Evolutionary conservation across 2,888 invertebrate species (phyloP), one percentile per base, ranked within the genome.

Genomic region (Aethes cnicana): DNA sequence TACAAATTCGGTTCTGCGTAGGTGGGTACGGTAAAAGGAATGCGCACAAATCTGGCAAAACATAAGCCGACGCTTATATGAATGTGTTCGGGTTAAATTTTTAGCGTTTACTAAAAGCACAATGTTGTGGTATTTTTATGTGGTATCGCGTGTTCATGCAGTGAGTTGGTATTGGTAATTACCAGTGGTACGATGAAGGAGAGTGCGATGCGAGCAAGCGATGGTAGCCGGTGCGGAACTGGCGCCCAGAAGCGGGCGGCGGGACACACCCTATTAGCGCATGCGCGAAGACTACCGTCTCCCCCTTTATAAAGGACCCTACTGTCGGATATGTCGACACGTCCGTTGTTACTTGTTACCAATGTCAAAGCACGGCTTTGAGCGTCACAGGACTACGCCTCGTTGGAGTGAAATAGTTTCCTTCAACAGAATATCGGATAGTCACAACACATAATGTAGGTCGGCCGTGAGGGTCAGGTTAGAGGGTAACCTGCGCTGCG

Each of bases 251-350:
- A n/a, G n/a, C 69, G 74, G 69, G 53, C 36, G 64, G 64, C 63
- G 71, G 63, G 86, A 85, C 88, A 87, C 88, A 83, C 88, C 86
- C 87, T 76, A 70, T 64, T 69, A 74, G 72, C 87, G 84, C 87
- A 85, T 86, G 87, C 87, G 88, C 69, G 58, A 57, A 57, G 30
- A 18, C 30, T 6, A 60, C 59, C 64, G 64, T 57, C 63, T 65
- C 61, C 66, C 56, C 57, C 61, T 49, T 57, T 18, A 25, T 20
- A 9, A 11, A 28, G 11, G 28, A 28, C 44, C 9, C 33, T 42
- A 60, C 52, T 56, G 59, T 63, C 64, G 65, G 69, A 68, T 59
- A 16, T 23, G 20, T 11, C 18, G 26, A 21, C 11, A n/a, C n/a
- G n/a, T n/a, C n/a, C n/a, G n/a, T n/a, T n/a, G n/a, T n/a, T n/a